phyloP scores from a whole-genome alignment of 2,113 vertebrate genomes.

The Leiothrix lutea region DNA sequence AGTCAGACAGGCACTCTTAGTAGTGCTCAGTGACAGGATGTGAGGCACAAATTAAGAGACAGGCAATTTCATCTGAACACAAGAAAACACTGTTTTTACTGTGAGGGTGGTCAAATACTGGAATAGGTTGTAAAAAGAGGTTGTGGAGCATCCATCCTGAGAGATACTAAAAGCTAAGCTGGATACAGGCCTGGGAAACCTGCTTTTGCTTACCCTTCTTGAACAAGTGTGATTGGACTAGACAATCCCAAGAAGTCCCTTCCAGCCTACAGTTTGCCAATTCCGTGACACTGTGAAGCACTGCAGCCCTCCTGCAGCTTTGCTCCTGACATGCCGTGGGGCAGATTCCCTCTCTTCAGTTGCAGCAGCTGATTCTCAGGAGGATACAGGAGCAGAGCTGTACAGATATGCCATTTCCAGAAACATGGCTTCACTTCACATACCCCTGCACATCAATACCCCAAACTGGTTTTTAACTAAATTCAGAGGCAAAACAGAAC shows the following conservation, averaged over 20 bases:
- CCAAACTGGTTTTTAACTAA: background rate
- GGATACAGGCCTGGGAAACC: background rate
- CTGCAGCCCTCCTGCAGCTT: background rate
- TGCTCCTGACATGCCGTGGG: background rate
- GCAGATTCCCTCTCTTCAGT: background rate
- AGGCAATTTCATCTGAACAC: background rate
- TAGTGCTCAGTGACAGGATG: background rate
- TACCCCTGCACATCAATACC: background rate
- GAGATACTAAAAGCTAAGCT: background rate
- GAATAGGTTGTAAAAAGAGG: background rate
- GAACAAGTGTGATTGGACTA: background rate
- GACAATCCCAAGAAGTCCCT: background rate
- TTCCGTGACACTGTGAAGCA: background rate
- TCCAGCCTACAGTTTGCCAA: accelerated
- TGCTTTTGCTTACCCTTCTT: background rate
- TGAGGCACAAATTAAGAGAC: background rate
- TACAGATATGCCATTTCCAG: background rate
- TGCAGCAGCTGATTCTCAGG: background rate
- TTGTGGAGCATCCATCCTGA: background rate
- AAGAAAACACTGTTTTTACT: background rate
- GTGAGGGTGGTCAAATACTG: background rate
- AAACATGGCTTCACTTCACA: background rate
- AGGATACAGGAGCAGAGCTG: background rate
- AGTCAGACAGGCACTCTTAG: background rate
- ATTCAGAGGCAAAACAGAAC: background rate